phyloP scores from a whole-genome alignment of 1,140 invertebrate species.

The Penaeus japonicus region DNA sequence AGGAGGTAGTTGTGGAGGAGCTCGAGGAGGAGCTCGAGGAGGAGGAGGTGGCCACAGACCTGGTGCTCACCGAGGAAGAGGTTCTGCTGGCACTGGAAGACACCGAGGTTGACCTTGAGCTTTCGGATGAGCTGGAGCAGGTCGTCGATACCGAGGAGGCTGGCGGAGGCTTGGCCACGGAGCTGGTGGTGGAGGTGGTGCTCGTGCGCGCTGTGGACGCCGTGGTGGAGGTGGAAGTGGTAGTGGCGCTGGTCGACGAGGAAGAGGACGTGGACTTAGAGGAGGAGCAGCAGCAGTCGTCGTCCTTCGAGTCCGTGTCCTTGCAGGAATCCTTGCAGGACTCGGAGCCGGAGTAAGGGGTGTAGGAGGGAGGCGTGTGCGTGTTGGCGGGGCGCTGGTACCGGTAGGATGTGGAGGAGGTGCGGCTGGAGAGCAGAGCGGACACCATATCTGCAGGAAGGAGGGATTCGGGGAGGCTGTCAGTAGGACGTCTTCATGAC shows the following conservation, averaged over 20 bases:
- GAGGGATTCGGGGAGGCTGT: neutral
- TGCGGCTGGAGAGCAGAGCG: conserved; percentile 49
- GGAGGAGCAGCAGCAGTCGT: conserved; percentile 44
- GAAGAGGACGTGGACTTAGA: conserved; percentile 29
- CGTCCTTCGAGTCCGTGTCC: conserved; percentile 14
- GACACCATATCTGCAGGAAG: conserved; percentile 55
- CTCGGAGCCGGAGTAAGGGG: conserved; percentile 52
- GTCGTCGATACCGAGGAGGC: neutral
- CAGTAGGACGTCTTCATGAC: no score
- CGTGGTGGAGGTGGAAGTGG: neutral
- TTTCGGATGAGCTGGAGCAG: neutral
- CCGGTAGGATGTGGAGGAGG: conserved; percentile 43
- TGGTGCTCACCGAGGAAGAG: neutral
- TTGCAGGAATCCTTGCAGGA: conserved; percentile 37
- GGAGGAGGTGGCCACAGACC: neutral
- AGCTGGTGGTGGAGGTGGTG: conserved; percentile 34
- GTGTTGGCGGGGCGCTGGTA: conserved; percentile 58
- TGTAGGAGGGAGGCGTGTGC: conserved; percentile 57
- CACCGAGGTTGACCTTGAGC: neutral
- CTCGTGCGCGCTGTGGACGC: neutral
- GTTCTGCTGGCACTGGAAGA: neutral
- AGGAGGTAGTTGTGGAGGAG: neutral
- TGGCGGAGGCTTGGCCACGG: neutral
- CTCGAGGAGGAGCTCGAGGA: neutral
- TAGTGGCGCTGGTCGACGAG: neutral